phyloP scores from a whole-genome alignment of 2,113 vertebrate genomes.

The Odocoileus hemionus region DNA sequence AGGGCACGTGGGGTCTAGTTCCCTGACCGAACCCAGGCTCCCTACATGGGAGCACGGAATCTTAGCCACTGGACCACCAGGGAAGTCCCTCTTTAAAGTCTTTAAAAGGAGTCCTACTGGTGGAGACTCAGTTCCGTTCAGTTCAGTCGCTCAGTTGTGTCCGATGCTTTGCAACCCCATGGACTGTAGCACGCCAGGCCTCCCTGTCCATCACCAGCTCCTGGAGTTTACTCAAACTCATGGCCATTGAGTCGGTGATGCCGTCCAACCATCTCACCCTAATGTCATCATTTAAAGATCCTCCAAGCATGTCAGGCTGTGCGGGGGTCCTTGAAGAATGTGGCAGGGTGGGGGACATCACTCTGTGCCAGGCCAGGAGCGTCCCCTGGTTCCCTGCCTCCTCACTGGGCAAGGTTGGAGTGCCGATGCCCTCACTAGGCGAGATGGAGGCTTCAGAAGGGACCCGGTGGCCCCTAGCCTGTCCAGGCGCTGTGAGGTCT shows the following conservation, averaged over 20 bases:
- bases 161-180: neutral
- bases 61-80: neutral
- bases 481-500: fast-evolving
- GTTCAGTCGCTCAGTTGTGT: neutral
- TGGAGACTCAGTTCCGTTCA: neutral
- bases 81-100: neutral
- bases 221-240: neutral
- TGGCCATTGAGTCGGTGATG: neutral
- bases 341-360: fast-evolving
- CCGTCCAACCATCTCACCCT: neutral
- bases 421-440: fast-evolving
- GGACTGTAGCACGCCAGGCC: neutral
- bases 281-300: fast-evolving
- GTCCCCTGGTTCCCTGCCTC: neutral
- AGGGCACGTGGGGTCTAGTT: neutral
- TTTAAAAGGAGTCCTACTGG: neutral
- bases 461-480: neutral
- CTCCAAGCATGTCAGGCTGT: fast-evolving
- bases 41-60: too few relatives aligned
- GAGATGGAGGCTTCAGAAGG: neutral
- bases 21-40: neutral
- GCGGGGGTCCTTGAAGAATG: neutral
- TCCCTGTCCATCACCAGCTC: neutral
- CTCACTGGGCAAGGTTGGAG: fast-evolving
- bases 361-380: neutral